These are phyloP conservation scores for Xylocampa areola DNA, from an alignment of 2,888 invertebrate genomes.

Conservation along the genomic window DNA sequence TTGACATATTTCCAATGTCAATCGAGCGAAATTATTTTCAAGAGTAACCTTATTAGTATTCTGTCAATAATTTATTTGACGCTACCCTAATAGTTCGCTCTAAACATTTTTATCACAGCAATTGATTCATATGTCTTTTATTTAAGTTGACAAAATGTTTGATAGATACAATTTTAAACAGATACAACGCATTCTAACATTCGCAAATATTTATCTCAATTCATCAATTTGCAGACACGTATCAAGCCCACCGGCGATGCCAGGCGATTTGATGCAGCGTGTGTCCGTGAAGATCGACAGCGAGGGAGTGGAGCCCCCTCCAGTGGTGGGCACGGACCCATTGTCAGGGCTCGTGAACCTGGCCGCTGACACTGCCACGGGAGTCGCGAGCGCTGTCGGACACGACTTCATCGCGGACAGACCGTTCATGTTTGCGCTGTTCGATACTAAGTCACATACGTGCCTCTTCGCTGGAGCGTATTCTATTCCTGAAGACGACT, in stretches of 20 bases:
- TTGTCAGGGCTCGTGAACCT: slow-evolving; percentile 19
- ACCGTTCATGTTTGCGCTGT: slow-evolving; percentile 64
- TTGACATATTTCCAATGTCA: no score
- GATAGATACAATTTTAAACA: no score
- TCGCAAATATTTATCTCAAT: slow-evolving; percentile 1
- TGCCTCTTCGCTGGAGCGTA: slow-evolving; percentile 60
- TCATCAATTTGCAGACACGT: slow-evolving; percentile 46
- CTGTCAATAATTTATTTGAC: no score
- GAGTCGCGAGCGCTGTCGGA: slow-evolving; percentile 50
- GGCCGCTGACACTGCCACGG: slow-evolving; percentile 42
- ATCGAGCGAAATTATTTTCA: no score
- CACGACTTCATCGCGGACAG: slow-evolving; percentile 62
- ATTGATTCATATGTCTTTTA: no score
- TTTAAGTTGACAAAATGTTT: no score
- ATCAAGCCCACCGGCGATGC: slow-evolving; percentile 54
- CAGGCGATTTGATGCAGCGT: slow-evolving; percentile 52
- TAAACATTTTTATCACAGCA: no score
- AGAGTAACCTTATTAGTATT: no score
- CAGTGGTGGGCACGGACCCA: slow-evolving; percentile 13
- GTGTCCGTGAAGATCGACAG: slow-evolving; percentile 53
- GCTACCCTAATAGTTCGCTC: no score
- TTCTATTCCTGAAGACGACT: slow-evolving; percentile 43
- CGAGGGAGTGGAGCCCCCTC: slow-evolving; percentile 44
- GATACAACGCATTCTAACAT: no score
- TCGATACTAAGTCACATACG: slow-evolving; percentile 59